A percentile compares a stretch with the other conserved stretches of the same genome.
These are phyloP conservation scores for Epinotia bilunana DNA, from an alignment of 2,888 invertebrate species.

Conservation along the genomic window DNA sequence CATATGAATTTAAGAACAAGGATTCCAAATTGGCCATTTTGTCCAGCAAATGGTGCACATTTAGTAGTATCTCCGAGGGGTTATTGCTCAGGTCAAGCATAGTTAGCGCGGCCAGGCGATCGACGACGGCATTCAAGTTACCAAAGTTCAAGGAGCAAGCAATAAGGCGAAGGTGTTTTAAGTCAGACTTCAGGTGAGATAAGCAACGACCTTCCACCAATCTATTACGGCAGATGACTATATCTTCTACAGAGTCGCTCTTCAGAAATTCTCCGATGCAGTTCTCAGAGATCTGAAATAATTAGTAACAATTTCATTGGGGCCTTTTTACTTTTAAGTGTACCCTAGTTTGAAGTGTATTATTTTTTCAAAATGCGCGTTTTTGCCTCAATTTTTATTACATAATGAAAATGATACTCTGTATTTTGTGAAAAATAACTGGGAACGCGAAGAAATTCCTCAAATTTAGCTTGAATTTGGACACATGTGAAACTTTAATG, in stretches of 20 bases:
- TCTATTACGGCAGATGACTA: slow-evolving; percentile 1
- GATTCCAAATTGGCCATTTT: background rate
- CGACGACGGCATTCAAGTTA: background rate
- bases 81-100: slow-evolving; percentile 17
- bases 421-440: too few species aligned
- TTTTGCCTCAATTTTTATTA: too few species aligned
- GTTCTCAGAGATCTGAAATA: slow-evolving; percentile 11
- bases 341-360: too few species aligned
- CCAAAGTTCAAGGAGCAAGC: background rate
- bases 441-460: too few species aligned
- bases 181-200: background rate
- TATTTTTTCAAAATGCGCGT: too few species aligned
- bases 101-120: background rate
- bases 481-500: too few species aligned
- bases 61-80: background rate
- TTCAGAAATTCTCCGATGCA: slow-evolving; percentile 13
- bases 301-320: background rate
- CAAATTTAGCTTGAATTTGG: too few species aligned
- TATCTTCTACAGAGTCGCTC: slow-evolving; percentile 17
- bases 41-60: background rate
- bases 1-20: slow-evolving; percentile 7
- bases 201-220: slow-evolving; percentile 8
- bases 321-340: too few species aligned
- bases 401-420: too few species aligned
- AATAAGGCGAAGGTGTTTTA: slow-evolving; percentile 13